Evolutionary conservation across 1,140 invertebrate genomes (phyloP), one percentile per base, ranked within the genome.

Genomic region (Listronotus oregonensis): DNA sequence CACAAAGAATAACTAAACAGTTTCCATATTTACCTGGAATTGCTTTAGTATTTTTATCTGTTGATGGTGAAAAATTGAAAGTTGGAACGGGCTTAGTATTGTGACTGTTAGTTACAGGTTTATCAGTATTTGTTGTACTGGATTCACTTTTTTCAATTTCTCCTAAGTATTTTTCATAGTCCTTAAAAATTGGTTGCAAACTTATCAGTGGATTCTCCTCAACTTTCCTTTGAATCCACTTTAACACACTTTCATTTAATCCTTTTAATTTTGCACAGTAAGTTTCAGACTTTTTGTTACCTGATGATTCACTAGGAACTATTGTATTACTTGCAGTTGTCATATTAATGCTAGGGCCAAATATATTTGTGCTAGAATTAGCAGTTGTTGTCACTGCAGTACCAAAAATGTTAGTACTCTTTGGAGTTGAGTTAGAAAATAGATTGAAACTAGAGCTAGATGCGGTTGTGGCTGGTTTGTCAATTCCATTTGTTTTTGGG

Each of bases 141-240:
- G 15, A 66, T 66, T 73, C 80, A 73, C 72, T 79, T 79, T 49
- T 69, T 71, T 86, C 83, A 37, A 92, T 84, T 71, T 89, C 85
- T 67, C 84, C 85, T 3, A 92, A 78, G 79, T 90, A 84, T 71
- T 86, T 89, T 70, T 92, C 89, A 82, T 97, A 97, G 80, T 95
- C 94, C 64, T 85, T 85, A 79, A 97, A 96, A 73, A 96, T 89
- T 42, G 94, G 94, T 15, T 89, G 90, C 7, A 97, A 81, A 76
- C 95, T 90, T 77, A 93, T 94, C 68, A 89, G 86, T 4, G 93
- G 89, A 81, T 91, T 94, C 71, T 89, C 84, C 60, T 92, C 88
- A 1, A 96, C 87, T 78, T 96, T 90, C 64, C 87, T 85, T 72
- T 90, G 88, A 42, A 97, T 93, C 92, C 94, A 97, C 54, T 89